These are phyloP conservation scores for Cerceris ruficornis DNA, from an alignment of 2,888 invertebrate species.

Conservation along the genomic window DNA sequence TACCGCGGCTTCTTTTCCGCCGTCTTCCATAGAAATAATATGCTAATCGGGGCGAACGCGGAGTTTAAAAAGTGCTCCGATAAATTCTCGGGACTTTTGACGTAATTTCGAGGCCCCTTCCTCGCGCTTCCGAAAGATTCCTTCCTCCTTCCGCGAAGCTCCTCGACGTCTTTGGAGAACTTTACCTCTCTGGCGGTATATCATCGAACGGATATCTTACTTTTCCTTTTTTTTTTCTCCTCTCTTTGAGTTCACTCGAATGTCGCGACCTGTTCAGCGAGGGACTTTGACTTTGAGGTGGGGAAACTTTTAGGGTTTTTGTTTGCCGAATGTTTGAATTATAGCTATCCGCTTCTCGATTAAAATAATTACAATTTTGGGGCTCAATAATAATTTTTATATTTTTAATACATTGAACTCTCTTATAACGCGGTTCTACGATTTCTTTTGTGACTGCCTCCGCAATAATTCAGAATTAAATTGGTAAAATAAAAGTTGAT, in stretches of 20 bases:
- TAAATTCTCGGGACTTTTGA: conserved; percentile 81
- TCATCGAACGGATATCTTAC: conserved; percentile 58
- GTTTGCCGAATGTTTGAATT: too few relatives aligned
- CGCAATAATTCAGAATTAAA: too few relatives aligned
- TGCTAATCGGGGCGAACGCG: conserved; percentile 80
- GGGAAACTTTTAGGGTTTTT: too few relatives aligned
- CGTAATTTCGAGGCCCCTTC: conserved; percentile 79
- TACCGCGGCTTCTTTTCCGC: conserved; percentile 45
- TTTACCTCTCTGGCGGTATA: conserved; percentile 53
- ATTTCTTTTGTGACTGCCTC: too few relatives aligned
- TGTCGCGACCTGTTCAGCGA: conserved; percentile 14
- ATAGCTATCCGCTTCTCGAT: too few relatives aligned
- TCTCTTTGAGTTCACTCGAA: not conserved
- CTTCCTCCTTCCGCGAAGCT: conserved; percentile 64
- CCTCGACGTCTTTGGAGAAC: conserved; percentile 68
- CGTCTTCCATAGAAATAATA: conserved; percentile 79
- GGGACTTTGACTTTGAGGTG: not conserved
- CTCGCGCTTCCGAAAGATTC: conserved; percentile 75
- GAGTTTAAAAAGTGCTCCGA: conserved; percentile 81
- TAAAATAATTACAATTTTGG: too few relatives aligned
- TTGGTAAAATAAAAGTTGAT: too few relatives aligned
- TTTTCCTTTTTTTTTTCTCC: not conserved
- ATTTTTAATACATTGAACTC: too few relatives aligned
- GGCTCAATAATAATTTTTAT: too few relatives aligned
- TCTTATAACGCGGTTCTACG: too few relatives aligned